A percentile compares a stretch with the other conserved stretches of the same genome.
Evolutionary conservation across 1,140 invertebrate genomes (phyloP).

Genomic region (Aphelenchoides fujianensis): DNA sequence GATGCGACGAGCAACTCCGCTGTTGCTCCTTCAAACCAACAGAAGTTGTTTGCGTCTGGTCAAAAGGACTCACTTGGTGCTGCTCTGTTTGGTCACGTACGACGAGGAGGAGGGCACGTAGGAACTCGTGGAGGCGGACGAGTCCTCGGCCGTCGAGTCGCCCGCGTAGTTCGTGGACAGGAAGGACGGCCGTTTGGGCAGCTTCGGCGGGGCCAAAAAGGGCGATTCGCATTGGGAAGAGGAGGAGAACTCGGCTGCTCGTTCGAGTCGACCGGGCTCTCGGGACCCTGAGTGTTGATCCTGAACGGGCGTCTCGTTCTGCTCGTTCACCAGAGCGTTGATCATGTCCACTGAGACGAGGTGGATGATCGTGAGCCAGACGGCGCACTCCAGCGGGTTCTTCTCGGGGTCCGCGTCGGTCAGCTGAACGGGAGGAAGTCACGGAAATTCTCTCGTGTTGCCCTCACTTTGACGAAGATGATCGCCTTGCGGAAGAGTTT

Average conservation of each 20-base stretch:
- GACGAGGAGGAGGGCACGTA: constrained; percentile 7
- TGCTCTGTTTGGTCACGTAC: constrained; percentile 15
- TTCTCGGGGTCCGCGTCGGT: constrained; percentile 19
- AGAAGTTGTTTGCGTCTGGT: neutral
- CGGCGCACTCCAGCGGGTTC: constrained; percentile 22
- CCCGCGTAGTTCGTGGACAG: neutral
- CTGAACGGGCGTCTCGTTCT: neutral
- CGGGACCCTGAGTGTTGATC: neutral
- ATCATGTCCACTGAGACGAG: constrained; percentile 21
- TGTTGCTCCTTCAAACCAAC: constrained; percentile 6
- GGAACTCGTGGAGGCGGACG: constrained; percentile 13
- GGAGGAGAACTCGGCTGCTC: too few relatives aligned
- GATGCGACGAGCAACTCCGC: constrained; percentile 4
- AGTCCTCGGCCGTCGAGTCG: constrained; percentile 15
- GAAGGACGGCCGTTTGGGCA: constrained; percentile 15
- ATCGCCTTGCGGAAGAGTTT: constrained; percentile 26
- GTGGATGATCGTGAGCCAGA: constrained; percentile 24
- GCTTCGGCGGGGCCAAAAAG: neutral
- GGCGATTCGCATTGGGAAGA: constrained; percentile 13
- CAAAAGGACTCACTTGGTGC: constrained; percentile 12
- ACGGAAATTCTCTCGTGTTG: constrained; percentile 3
- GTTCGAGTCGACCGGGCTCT: too few relatives aligned
- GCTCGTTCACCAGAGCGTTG: neutral
- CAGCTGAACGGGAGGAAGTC: constrained; percentile 8
- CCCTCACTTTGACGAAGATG: constrained; percentile 25